Evolutionary conservation across 2,888 invertebrate species (phyloP).

Genomic region (Periphyllus acericola): DNA sequence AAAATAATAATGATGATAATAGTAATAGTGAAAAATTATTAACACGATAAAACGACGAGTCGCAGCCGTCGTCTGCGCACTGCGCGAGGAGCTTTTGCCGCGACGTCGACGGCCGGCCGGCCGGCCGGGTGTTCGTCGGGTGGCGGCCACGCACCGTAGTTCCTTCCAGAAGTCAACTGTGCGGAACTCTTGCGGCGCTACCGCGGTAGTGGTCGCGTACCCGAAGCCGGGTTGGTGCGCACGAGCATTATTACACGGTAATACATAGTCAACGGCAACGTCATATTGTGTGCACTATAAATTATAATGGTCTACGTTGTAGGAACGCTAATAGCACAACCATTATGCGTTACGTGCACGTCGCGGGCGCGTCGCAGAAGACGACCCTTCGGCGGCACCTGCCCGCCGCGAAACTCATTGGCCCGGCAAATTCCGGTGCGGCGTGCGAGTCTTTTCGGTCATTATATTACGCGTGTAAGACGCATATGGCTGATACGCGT

Average conservation of each 20-base stretch:
- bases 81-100: conserved; percentile 27
- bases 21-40: not conserved
- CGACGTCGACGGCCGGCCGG: too few relatives aligned
- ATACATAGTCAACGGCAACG: too few relatives aligned
- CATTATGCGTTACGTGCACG: not conserved
- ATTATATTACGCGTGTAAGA: too few relatives aligned
- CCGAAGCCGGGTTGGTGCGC: not conserved
- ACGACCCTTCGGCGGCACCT: conserved; percentile 46
- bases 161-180: conserved; percentile 59
- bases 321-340: not conserved
- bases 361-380: not conserved
- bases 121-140: conserved; percentile 54
- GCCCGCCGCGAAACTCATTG: conserved; percentile 46
- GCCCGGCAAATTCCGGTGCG: conserved; percentile 57
- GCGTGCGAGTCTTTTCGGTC: not conserved
- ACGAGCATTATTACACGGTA: not conserved
- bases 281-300: too few relatives aligned
- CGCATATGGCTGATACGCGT: too few relatives aligned
- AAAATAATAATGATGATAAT: not conserved
- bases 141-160: conserved; percentile 54
- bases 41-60: not conserved
- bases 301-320: too few relatives aligned
- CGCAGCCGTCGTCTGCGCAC: not conserved
- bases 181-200: conserved; percentile 51
- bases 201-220: not conserved